phyloP scores from a whole-genome alignment of 2,888 invertebrate species.

The Orthosia gothica region DNA sequence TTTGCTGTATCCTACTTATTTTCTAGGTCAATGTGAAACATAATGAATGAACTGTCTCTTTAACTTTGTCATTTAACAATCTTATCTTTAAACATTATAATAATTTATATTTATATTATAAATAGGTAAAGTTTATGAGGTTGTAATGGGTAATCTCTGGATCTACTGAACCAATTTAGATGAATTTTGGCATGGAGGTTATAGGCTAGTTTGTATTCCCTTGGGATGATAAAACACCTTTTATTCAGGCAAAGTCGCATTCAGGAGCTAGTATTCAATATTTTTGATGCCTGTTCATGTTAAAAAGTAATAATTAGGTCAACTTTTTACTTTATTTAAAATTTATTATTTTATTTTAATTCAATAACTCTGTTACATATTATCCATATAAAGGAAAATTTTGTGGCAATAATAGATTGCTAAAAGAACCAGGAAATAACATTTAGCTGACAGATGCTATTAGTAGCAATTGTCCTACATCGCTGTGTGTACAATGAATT shows the following conservation, averaged over 20 bases:
- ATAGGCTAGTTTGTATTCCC: too few species aligned
- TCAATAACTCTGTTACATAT: too few species aligned
- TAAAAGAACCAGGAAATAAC: constrained; percentile 4
- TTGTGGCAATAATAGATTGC: too few species aligned
- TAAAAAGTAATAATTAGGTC: too few species aligned
- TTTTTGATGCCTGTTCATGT: background rate
- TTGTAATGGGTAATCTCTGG: too few species aligned
- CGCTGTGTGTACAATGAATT: background rate
- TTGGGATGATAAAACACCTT: too few species aligned
- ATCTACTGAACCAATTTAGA: too few species aligned
- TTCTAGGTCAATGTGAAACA: constrained; percentile 64
- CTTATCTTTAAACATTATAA: background rate
- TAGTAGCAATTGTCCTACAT: background rate
- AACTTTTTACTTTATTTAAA: background rate
- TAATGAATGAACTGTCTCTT: constrained; percentile 11
- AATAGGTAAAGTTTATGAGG: too few species aligned
- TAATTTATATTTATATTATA: too few species aligned
- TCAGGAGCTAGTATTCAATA: too few species aligned
- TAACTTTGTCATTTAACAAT: background rate
- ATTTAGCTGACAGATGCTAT: background rate
- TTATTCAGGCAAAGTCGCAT: too few species aligned
- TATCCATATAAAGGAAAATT: background rate
- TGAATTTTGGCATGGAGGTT: too few species aligned
- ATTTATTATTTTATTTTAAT: background rate
- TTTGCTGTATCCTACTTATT: constrained; percentile 58